These are phyloP conservation scores for Druceiella hillmani DNA, from an alignment of 2,888 invertebrate genomes.

Conservation along the genomic window DNA sequence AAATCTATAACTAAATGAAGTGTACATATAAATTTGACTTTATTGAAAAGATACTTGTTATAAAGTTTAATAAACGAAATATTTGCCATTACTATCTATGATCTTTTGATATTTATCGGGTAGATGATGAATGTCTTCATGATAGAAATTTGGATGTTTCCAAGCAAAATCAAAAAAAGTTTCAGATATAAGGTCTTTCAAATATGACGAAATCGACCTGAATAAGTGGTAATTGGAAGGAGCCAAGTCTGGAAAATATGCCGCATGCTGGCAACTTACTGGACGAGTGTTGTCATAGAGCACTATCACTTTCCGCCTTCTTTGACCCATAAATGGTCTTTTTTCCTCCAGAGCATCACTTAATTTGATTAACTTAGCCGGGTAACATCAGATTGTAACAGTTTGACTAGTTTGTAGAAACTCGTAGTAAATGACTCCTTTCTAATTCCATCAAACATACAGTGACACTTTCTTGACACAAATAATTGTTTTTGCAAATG, in stretches of 20 bases:
- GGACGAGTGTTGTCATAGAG: neutral
- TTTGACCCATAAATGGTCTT: neutral
- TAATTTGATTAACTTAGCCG: too few relatives aligned
- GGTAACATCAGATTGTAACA: too few relatives aligned
- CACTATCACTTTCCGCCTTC: too few relatives aligned
- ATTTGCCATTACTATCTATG: neutral
- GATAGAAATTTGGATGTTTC: neutral
- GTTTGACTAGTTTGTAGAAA: too few relatives aligned
- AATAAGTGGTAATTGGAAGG: neutral
- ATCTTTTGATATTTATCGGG: neutral
- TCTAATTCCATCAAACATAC: neutral
- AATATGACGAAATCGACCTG: neutral
- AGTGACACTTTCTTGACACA: neutral
- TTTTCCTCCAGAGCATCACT: constrained; percentile 1
- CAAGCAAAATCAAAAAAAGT: too few relatives aligned
- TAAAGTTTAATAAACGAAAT: neutral
- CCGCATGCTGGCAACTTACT: too few relatives aligned
- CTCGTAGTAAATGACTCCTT: neutral
- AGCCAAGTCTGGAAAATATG: neutral
- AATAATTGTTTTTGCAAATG: neutral
- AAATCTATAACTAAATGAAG: too few relatives aligned
- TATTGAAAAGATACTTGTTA: neutral
- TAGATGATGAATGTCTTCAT: neutral
- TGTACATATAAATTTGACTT: too few relatives aligned
- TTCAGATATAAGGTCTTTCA: too few relatives aligned